These are phyloP conservation scores for Helarctos malayanus DNA, from an alignment of 2,797 vertebrate genomes.

Conservation along the genomic window DNA sequence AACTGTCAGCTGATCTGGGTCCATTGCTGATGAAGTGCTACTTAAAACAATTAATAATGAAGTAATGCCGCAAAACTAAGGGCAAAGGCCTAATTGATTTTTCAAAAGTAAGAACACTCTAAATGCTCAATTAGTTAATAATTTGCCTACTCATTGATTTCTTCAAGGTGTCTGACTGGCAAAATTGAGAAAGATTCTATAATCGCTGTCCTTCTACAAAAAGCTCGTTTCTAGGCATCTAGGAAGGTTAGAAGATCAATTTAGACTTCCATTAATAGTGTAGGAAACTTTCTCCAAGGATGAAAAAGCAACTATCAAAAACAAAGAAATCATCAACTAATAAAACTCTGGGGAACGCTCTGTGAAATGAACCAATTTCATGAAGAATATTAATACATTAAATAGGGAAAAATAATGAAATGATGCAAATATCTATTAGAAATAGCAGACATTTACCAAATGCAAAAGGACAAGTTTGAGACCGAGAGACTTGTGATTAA, in stretches of 20 bases:
- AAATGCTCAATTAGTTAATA: constrained; percentile 89
- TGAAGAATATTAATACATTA: constrained; percentile 59
- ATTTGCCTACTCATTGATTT: constrained; percentile 89
- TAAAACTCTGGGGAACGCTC: constrained; percentile 70
- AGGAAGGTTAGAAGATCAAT: constrained; percentile 76
- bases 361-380: constrained; percentile 63
- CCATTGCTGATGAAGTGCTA: constrained; percentile 86
- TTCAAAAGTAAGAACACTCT: constrained; percentile 86
- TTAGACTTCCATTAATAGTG: constrained; percentile 71
- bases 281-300: constrained; percentile 81
- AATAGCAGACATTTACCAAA: constrained; percentile 69
- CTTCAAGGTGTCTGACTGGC: constrained; percentile 87
- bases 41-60: constrained; percentile 90
- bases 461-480: constrained; percentile 62
- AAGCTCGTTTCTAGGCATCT: constrained; percentile 72
- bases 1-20: constrained; percentile 88
- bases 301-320: constrained; percentile 86
- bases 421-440: constrained; percentile 59
- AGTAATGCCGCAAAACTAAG: constrained; percentile 84
- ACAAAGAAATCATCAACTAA: constrained; percentile 82
- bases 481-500: constrained; percentile 66
- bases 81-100: constrained; percentile 87
- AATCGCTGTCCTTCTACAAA: constrained; percentile 79
- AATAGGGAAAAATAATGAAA: constrained; percentile 51
- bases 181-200: constrained; percentile 85